phyloP scores from a whole-genome alignment of 64 coral and sea anemone genomes.

The Orbicella faveolata region DNA sequence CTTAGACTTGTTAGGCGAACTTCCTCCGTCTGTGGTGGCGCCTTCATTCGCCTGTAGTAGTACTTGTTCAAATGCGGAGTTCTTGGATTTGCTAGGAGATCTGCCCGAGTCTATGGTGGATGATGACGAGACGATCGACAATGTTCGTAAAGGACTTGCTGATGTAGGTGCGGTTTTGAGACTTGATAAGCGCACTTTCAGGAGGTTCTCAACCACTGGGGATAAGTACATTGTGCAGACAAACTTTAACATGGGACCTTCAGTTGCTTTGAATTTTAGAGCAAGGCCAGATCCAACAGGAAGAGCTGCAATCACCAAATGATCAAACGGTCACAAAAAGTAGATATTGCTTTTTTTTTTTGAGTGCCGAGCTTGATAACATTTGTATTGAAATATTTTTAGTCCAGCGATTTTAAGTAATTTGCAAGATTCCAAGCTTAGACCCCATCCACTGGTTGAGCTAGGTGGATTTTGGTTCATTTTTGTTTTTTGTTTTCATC shows the following conservation, averaged over 20 bases:
- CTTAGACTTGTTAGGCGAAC: conserved; percentile 55
- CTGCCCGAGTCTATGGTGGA: conserved; percentile 83
- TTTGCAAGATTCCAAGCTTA: too few relatives aligned
- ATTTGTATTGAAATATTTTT: neutral
- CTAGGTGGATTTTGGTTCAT: too few relatives aligned
- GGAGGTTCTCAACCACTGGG: conserved; percentile 75
- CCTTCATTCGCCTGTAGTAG: neutral
- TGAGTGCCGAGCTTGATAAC: neutral
- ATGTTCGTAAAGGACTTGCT: conserved; percentile 73
- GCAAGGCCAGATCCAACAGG: neutral
- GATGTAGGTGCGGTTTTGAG: conserved; percentile 75
- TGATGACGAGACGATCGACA: conserved; percentile 81
- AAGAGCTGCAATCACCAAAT: neutral
- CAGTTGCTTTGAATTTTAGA: conserved; percentile 68
- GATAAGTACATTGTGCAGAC: conserved; percentile 89
- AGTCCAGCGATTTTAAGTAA: too few relatives aligned
- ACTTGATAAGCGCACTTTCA: conserved; percentile 65
- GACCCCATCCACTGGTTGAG: too few relatives aligned
- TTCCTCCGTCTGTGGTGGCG: conserved; percentile 12
- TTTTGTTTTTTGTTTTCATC: too few relatives aligned
- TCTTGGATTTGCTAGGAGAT: conserved; percentile 52
- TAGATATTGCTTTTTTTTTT: neutral
- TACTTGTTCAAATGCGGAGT: conserved; percentile 12
- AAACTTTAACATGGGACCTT: conserved; percentile 68
- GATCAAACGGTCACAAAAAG: neutral